phyloP scores from a whole-genome alignment of 2,797 vertebrate species.

The Lophius americanus region DNA sequence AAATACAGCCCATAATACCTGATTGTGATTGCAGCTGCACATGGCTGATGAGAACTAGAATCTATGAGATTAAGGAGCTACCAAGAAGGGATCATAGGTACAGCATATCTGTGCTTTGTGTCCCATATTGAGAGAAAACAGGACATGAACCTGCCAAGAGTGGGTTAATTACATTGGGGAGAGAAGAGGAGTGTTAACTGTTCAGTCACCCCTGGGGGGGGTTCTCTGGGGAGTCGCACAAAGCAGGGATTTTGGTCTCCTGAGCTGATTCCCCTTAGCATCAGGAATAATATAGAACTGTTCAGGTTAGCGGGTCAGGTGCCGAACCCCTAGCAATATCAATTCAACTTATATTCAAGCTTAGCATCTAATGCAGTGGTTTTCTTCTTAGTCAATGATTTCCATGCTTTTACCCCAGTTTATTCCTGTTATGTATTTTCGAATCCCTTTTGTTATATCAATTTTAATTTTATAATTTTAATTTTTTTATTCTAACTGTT shows the following conservation, averaged over 20 bases:
- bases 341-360: slow-evolving; percentile 46
- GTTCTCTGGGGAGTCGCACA: slow-evolving; percentile 67
- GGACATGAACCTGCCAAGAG: slow-evolving; percentile 77
- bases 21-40: slow-evolving; percentile 3
- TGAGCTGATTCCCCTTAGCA: slow-evolving; percentile 29
- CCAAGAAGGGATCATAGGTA: slow-evolving; percentile 32
- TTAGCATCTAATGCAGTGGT: slow-evolving; percentile 32
- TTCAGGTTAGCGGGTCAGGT: slow-evolving; percentile 50
- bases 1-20: background rate
- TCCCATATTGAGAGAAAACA: slow-evolving; percentile 81
- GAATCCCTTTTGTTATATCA: background rate
- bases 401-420: too few relatives aligned
- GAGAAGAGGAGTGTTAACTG: slow-evolving; percentile 74
- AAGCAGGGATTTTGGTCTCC: slow-evolving; percentile 47
- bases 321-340: slow-evolving; percentile 17
- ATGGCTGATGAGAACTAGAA: slow-evolving; percentile 14
- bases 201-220: slow-evolving; percentile 66
- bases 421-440: background rate
- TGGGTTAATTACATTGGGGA: slow-evolving; percentile 84
- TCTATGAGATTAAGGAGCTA: slow-evolving; percentile 41
- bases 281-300: slow-evolving; percentile 19
- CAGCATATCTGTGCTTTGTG: slow-evolving; percentile 64
- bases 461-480: too few relatives aligned
- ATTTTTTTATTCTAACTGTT: too few relatives aligned
- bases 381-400: too few relatives aligned